A percentile compares a stretch with the other conserved stretches of the same genome.
Evolutionary conservation across 2,113 vertebrate species (phyloP).

Genomic region (Burhinus bistriatus): DNA sequence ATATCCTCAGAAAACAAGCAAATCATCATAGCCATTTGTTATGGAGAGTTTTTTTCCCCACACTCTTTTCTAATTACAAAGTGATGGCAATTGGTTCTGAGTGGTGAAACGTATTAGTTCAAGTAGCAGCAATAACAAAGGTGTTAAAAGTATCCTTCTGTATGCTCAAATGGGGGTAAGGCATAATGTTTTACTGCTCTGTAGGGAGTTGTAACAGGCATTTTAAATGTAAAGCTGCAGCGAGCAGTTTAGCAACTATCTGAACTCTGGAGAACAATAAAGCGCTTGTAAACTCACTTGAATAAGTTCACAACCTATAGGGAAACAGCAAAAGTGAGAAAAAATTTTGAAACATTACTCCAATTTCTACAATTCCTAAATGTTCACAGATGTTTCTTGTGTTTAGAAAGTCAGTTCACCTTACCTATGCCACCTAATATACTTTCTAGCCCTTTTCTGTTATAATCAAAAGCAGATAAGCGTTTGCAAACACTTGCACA

Average conservation of each 20-base stretch:
- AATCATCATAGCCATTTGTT: neutral
- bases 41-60: neutral
- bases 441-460: neutral
- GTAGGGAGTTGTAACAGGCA: conserved; percentile 1
- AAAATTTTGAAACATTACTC: neutral
- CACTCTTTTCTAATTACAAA: neutral
- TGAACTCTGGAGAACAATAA: conserved; percentile 52
- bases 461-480: neutral
- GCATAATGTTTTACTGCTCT: conserved; percentile 13
- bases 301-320: conserved; percentile 44
- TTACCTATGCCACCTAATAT: neutral
- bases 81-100: neutral
- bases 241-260: neutral
- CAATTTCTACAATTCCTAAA: neutral
- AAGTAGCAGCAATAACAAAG: neutral
- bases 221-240: conserved; percentile 40
- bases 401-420: neutral
- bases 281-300: conserved; percentile 23
- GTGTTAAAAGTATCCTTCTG: conserved; percentile 20
- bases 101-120: neutral
- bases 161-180: neutral
- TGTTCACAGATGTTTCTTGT: neutral
- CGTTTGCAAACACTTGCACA: neutral
- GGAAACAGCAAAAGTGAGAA: neutral
- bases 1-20: neutral